Base-by-base conservation (phyloP, 2,888 invertebrate species). In the Drosophila tanythrix region DNA sequence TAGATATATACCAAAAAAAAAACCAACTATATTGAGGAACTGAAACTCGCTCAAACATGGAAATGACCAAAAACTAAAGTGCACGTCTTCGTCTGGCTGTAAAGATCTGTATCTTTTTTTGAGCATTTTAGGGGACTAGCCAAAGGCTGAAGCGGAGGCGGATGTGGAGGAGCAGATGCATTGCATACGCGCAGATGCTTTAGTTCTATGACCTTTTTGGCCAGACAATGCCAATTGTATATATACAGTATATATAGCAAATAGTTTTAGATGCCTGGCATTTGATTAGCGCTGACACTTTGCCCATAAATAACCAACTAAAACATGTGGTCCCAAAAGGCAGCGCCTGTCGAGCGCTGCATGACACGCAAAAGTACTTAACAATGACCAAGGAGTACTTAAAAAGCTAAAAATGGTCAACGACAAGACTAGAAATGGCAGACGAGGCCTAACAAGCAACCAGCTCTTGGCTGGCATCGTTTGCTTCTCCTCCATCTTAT, bases 201-300 rank as follows among this genome's bases (percentile, higher is more conserved):
- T 57, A 58, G 84, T 84, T 89, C 88, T 74, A 74, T 62, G 76
- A 77, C 80, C 81, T 79, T 88, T 79, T 61, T 66, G 58, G 59
- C 50, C 25, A 55, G 72, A 69, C 84, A 71, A 81, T 81, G 67
- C 66, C 74, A 74, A 66, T 78, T 69, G 66, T 64, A 25, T 66
- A 65, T 63, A 58, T 77, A 62, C 62, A 52, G 40, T 13, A 58
- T 62, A 59, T 73, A 77, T 64, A 70, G 64, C 74, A 79, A 84
- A 78, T 79, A 84, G 90, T 70, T 70, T 73, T 55, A 78, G 88
- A 88, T 83, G 80, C 70, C 89, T 92, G 89, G 83, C 85, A 88
- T 92, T 91, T 92, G 92, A 92, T 92, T 92, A 92, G 87, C 90
- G 85, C 92, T 92, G 92, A 92, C 92, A 92, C 91, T 91, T 92